Evolutionary conservation across 2,113 vertebrate genomes (phyloP).

Genomic region (Protobothrops flavoviridis): DNA sequence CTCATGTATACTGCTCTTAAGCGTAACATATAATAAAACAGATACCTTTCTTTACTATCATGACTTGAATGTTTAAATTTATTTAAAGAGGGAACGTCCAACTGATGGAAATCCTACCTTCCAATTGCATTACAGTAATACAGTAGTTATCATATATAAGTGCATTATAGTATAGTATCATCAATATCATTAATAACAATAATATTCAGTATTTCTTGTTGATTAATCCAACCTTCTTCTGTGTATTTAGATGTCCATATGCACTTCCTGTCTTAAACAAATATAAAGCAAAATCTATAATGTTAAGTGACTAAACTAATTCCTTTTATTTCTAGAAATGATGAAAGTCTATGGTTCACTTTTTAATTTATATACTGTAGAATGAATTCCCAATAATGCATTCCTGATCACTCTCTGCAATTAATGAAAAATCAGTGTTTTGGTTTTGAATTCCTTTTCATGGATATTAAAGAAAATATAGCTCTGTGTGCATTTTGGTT

Average conservation of each 20-base stretch:
- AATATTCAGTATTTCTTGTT: neutral
- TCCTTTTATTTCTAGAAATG: neutral
- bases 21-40: neutral
- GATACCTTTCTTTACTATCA: neutral
- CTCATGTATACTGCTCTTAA: neutral
- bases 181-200: neutral
- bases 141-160: neutral
- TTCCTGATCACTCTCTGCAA: neutral
- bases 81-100: neutral
- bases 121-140: neutral
- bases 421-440: neutral
- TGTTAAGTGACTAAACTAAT: neutral
- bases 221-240: neutral
- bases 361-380: neutral
- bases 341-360: neutral
- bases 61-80: neutral
- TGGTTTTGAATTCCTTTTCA: neutral
- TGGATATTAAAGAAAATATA: neutral
- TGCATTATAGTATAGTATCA: neutral
- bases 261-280: neutral
- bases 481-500: neutral
- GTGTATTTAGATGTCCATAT: neutral
- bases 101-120: neutral
- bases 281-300: neutral
- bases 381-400: neutral